Evolutionary conservation across 2,797 vertebrate genomes (phyloP).

Genomic region (Scyliorhinus canicula): DNA sequence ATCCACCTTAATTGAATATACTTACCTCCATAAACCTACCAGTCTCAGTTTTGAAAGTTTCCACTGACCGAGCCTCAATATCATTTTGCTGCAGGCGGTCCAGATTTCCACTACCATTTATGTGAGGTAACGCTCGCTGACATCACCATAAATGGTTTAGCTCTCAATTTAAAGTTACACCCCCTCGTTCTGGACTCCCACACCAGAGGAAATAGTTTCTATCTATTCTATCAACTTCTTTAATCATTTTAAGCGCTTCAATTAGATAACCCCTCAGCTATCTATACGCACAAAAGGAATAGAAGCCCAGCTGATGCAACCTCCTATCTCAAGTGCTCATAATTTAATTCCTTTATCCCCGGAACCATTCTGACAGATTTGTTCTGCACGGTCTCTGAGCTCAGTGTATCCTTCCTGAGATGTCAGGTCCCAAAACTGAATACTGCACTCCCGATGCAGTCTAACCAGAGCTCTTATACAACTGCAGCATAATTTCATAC

Average conservation of each 20-base stretch:
- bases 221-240: too few relatives aligned
- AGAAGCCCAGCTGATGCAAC: neutral
- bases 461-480: neutral
- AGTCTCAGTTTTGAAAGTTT: too few relatives aligned
- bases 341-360: neutral
- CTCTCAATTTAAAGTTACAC: too few relatives aligned
- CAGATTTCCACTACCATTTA: too few relatives aligned
- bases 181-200: too few relatives aligned
- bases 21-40: too few relatives aligned
- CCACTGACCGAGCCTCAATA: too few relatives aligned
- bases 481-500: neutral
- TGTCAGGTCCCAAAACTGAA: neutral
- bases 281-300: neutral
- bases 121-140: too few relatives aligned
- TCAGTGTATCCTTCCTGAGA: neutral
- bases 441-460: neutral
- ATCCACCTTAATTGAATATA: too few relatives aligned
- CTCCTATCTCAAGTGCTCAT: neutral
- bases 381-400: neutral
- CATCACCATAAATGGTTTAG: too few relatives aligned
- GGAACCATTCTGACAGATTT: neutral
- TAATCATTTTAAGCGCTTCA: neutral
- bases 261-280: neutral
- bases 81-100: too few relatives aligned
- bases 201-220: too few relatives aligned